Evolutionary conservation across 2,113 vertebrate genomes (phyloP).

Genomic region (Corapipo altera): DNA sequence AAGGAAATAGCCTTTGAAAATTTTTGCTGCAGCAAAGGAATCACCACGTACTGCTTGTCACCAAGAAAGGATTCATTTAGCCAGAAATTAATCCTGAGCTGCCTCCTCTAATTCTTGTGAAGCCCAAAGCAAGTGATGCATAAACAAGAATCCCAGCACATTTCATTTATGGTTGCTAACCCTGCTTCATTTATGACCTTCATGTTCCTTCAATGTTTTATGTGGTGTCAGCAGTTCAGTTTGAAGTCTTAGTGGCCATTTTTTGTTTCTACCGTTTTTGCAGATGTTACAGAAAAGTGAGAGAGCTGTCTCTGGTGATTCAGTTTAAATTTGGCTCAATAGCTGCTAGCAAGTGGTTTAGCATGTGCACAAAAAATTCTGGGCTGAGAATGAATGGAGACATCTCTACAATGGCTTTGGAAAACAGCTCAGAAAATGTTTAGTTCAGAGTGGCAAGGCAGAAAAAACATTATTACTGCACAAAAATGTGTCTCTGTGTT

Average conservation of each 20-base stretch:
- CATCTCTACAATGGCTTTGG: not conserved
- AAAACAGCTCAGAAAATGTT: not conserved
- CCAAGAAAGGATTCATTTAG: conserved; percentile 6
- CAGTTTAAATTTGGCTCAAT: not conserved
- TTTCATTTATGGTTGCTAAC: not conserved
- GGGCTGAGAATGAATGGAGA: not conserved
- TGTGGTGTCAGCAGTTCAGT: not conserved
- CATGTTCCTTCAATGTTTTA: not conserved
- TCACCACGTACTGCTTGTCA: not conserved
- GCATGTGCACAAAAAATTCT: not conserved
- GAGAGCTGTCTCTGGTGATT: not conserved
- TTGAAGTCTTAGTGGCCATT: not conserved
- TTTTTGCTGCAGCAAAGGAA: not conserved
- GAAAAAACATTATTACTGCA: not conserved
- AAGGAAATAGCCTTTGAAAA: not conserved
- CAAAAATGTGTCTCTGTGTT: not conserved
- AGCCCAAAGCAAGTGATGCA: not conserved
- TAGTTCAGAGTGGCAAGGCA: not conserved
- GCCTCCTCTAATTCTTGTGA: not conserved
- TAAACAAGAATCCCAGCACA: not conserved
- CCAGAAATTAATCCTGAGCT: conserved; percentile 12
- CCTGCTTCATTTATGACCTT: not conserved
- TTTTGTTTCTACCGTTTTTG: not conserved
- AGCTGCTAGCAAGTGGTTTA: not conserved
- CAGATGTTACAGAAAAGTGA: not conserved